Percentiles rank a stretch among this genome's conserved stretches.
Conservation (phyloP, 2,888 invertebrate species). For the Folsomia manolachei region DNA sequence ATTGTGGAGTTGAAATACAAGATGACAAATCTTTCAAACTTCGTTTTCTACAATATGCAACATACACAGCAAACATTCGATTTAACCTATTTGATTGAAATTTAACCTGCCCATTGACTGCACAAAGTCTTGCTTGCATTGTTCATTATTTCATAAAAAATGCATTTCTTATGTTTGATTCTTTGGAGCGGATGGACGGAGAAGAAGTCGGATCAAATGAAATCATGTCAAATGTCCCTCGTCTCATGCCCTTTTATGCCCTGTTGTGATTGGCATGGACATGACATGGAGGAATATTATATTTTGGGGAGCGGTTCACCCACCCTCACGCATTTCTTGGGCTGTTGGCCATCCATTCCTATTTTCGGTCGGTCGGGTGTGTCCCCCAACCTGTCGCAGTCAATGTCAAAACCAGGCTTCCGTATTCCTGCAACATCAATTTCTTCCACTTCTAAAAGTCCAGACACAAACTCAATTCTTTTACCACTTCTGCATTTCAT, state of each 20-base stretch:
- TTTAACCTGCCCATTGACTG: neutral
- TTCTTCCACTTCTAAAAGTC: no score
- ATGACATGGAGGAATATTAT: no score
- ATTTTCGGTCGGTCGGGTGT: no score
- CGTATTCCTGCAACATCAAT: no score
- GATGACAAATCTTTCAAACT: no score
- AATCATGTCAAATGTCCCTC: slow-evolving; percentile 31
- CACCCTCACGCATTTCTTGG: slow-evolving; percentile 5
- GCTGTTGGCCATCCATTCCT: no score
- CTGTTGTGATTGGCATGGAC: slow-evolving; percentile 35
- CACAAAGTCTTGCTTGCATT: no score
- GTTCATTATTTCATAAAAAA: no score
- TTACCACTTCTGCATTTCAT: neutral
- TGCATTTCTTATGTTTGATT: no score
- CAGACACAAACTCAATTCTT: no score
- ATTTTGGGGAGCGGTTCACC: slow-evolving; percentile 6
- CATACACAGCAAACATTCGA: neutral
- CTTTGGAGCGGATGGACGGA: no score
- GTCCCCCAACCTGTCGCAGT: slow-evolving; percentile 1
- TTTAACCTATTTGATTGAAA: neutral
- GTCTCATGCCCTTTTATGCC: slow-evolving; percentile 5
- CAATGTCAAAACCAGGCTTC: slow-evolving; percentile 31
- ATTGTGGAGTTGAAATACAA: neutral
- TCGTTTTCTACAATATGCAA: neutral
- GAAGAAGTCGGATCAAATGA: no score